phyloP scores from a whole-genome alignment of 2,888 invertebrate species.

The Perizoma affinitatum region DNA sequence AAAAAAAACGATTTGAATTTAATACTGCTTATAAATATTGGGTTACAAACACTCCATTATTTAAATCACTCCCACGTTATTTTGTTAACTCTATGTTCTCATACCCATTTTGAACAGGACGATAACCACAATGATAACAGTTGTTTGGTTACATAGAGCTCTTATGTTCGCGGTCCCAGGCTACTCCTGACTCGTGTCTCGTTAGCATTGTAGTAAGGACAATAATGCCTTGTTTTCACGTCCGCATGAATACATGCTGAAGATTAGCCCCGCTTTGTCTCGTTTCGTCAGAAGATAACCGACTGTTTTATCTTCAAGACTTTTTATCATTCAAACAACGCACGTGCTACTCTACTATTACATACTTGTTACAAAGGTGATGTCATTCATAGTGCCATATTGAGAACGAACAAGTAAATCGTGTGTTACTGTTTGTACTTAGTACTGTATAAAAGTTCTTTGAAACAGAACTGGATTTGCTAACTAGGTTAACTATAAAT shows the following conservation, averaged over 20 bases:
- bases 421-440: constrained; percentile 4
- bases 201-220: constrained; percentile 48
- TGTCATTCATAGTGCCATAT: constrained; percentile 36
- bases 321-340: constrained; percentile 52
- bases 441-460: constrained; percentile 18
- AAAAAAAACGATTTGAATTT: too few species aligned
- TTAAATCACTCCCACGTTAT: too few species aligned
- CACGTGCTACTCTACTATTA: constrained; percentile 41
- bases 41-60: too few species aligned
- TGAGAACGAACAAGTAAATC: constrained; percentile 20
- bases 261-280: constrained; percentile 57
- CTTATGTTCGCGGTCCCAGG: constrained; percentile 30
- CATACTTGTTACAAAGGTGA: constrained; percentile 37
- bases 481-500: constrained; percentile 23
- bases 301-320: constrained; percentile 55
- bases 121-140: constrained; percentile 24
- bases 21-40: too few species aligned
- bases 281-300: constrained; percentile 51
- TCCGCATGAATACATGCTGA: constrained; percentile 58
- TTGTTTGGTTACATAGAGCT: constrained; percentile 29
- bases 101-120: constrained; percentile 9
- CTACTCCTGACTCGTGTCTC: constrained; percentile 38
- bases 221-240: constrained; percentile 65
- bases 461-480: constrained; percentile 30
- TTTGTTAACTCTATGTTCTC: too few species aligned